These are phyloP conservation scores for Antedon mediterranea DNA, from an alignment of 53 echinoderm and acorn worm genomes.

Conservation along the genomic window DNA sequence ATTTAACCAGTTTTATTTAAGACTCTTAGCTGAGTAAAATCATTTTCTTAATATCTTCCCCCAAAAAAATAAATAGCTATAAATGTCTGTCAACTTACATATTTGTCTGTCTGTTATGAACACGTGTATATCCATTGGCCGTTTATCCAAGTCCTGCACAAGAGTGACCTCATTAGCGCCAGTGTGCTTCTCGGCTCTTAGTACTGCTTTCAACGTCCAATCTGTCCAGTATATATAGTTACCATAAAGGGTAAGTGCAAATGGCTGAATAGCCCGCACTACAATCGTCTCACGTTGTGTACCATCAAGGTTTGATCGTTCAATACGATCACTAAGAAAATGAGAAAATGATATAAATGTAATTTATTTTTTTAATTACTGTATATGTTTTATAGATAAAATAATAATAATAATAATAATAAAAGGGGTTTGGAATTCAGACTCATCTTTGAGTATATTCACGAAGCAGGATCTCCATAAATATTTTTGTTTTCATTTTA, in stretches of 20 bases:
- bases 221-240: constrained; percentile 21
- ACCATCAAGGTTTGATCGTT: constrained; percentile 16
- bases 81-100: too few relatives aligned
- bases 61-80: too few relatives aligned
- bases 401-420: too few relatives aligned
- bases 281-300: constrained; percentile 13
- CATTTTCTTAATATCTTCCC: too few relatives aligned
- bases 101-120: not conserved
- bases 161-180: constrained; percentile 15
- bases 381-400: too few relatives aligned
- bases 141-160: not conserved
- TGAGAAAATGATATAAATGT: not conserved
- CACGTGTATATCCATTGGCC: constrained; percentile 16
- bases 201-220: not conserved
- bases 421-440: too few relatives aligned
- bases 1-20: too few relatives aligned
- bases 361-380: not conserved
- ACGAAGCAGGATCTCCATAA: too few relatives aligned
- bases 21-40: too few relatives aligned
- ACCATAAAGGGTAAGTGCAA: constrained; percentile 10
- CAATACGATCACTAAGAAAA: constrained; percentile 5
- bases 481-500: too few relatives aligned
- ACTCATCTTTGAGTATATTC: too few relatives aligned
- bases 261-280: not conserved
- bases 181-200: constrained; percentile 31